Base-by-base conservation (phyloP, 2,113 vertebrate genomes). In the Nannobrachium achirus region DNA sequence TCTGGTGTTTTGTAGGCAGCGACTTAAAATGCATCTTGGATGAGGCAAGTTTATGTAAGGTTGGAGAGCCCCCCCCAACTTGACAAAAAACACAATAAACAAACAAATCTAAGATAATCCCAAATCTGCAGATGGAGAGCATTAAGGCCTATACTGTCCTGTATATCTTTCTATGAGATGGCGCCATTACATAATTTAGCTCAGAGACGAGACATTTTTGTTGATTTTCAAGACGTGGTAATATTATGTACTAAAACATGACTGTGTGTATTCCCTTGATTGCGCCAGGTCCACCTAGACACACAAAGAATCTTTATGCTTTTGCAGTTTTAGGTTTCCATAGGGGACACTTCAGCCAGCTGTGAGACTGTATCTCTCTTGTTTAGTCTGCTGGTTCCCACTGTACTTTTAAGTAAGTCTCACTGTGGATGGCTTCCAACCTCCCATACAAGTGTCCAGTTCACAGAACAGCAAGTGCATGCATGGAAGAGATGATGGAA, bases 351-450 rank as follows among this genome's bases (percentile, higher is more conserved):
- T 7, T 14, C 57, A 51, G 10, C 57, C 72, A 33, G 81, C 66
- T 69, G 69, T 49, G 16, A 56, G 3, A 66, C 50, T 39, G 18
- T 71, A 25, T 68, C 56, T 71, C 52, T 78, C 71, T 78, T 8
- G 56, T 80, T 83, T 83, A 72, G 69, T 82, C 70, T 78, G 64
- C 48, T 71, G 56, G 57, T 52, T 66, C 20, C n/a, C n/a, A n/a
- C n/a, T n/a, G n/a, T n/a, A n/a, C n/a, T n/a, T n/a, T n/a, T 80
- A 53, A 45, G 48, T n/a, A 10, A 56, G 64, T 73, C 65, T 68
- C 49, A 51, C 45, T 41, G 48, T 7, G 20, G 64, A 67, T 62
- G 63, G 25, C 41, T 65, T 75, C 66, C 55, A 72, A 50, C 25
- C 59, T 66, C 68, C 4, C 46, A 7, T 66, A 69, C 56, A 56